These are phyloP conservation scores for Nomada lathburiana DNA, from an alignment of 2,888 invertebrate species.

Conservation along the genomic window DNA sequence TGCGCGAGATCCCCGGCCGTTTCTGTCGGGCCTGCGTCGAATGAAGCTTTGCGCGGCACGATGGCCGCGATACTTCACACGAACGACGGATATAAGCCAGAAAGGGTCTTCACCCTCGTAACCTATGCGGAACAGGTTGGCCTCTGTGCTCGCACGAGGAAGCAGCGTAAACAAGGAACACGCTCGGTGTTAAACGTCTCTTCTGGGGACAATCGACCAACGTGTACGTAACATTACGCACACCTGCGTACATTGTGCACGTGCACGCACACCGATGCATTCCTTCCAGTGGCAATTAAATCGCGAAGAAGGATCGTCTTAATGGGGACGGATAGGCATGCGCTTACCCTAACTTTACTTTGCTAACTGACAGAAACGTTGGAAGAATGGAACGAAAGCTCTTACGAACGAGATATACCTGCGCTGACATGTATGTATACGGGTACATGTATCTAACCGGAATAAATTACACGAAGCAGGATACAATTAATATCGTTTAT, in stretches of 20 bases:
- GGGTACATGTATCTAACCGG: too few relatives aligned
- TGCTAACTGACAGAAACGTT: too few relatives aligned
- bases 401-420: too few relatives aligned
- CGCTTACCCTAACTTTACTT: too few relatives aligned
- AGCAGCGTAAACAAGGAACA: constrained; percentile 36
- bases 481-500: too few relatives aligned
- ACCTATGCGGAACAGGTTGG: constrained; percentile 51
- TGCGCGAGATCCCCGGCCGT: constrained; percentile 14
- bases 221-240: not conserved
- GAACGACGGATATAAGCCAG: constrained; percentile 55
- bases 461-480: too few relatives aligned
- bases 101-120: constrained; percentile 53
- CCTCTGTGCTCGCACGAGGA: constrained; percentile 14
- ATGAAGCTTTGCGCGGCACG: constrained; percentile 25
- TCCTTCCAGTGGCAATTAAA: not conserved
- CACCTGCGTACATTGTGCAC: not conserved
- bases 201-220: constrained; percentile 11
- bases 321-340: too few relatives aligned
- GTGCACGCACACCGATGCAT: too few relatives aligned
- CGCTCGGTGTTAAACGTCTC: constrained; percentile 10
- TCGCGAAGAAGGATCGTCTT: not conserved
- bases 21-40: constrained; percentile 12
- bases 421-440: too few relatives aligned
- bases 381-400: too few relatives aligned
- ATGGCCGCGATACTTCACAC: constrained; percentile 24